phyloP scores from a whole-genome alignment of 2,888 invertebrate species.

The Tenthredo mesomela region DNA sequence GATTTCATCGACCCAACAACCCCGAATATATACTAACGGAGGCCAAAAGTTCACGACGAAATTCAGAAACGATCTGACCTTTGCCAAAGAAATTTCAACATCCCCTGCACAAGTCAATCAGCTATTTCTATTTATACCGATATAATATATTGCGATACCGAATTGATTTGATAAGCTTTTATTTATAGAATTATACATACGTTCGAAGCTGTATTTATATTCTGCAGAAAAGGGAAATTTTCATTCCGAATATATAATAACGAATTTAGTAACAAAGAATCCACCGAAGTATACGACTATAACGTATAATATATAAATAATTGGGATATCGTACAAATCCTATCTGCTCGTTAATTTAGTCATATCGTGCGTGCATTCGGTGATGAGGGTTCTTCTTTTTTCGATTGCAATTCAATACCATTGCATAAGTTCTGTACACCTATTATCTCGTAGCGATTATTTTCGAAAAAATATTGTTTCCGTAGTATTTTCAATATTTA shows the following conservation, averaged over 20 bases:
- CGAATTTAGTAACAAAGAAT: neutral
- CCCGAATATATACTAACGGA: neutral
- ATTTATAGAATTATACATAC: too few species aligned
- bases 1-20: conserved; percentile 38
- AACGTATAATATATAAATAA: neutral
- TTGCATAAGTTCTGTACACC: neutral
- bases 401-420: neutral
- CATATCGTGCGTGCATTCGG: conserved; percentile 26
- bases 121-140: neutral
- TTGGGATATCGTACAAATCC: neutral
- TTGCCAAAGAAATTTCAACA: neutral
- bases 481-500: neutral
- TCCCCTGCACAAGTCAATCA: neutral
- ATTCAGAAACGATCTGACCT: conserved; percentile 13
- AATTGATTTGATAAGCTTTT: neutral
- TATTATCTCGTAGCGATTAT: neutral
- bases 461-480: neutral
- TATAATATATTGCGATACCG: neutral
- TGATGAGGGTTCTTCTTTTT: neutral
- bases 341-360: conserved; percentile 23
- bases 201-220: too few species aligned
- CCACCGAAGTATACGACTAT: neutral
- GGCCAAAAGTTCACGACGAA: conserved; percentile 36
- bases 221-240: neutral
- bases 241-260: neutral